Evolutionary conservation across 2,113 vertebrate genomes (phyloP).

Genomic region (Fukomys damarensis): DNA sequence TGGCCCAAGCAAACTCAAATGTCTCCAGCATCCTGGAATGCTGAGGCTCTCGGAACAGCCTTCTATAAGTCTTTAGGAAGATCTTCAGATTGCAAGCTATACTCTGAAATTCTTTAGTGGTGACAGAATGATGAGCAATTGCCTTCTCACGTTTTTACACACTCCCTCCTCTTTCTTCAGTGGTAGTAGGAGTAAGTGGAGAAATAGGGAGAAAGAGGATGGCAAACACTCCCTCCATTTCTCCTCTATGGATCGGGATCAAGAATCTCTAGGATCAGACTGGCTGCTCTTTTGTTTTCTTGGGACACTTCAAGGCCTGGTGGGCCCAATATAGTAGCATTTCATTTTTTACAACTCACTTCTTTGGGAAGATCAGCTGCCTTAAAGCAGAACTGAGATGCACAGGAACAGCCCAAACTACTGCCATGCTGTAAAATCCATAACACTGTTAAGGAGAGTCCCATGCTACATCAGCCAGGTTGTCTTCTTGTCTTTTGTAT

Average conservation of each 20-base stretch:
- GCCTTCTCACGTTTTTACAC: no score
- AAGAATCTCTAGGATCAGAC: neutral
- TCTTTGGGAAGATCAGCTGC: neutral
- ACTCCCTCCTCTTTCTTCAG: neutral
- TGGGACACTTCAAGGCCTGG: neutral
- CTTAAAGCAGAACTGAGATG: neutral
- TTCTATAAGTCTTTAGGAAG: neutral
- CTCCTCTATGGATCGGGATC: neutral
- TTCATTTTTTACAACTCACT: neutral
- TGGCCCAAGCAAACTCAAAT: neutral
- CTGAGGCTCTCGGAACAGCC: neutral
- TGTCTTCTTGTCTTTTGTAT: neutral
- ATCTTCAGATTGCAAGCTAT: neutral
- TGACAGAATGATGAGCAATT: neutral
- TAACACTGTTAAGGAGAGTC: neutral
- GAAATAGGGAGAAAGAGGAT: neutral
- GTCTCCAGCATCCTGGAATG: neutral
- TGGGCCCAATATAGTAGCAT: neutral
- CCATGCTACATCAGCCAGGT: neutral
- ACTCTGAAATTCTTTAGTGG: neutral
- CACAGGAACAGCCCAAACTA: neutral
- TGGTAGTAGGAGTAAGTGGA: neutral
- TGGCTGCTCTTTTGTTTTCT: neutral
- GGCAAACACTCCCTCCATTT: neutral
- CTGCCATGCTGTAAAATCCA: neutral